A percentile compares a stretch with the other conserved stretches of the same genome.
phyloP scores from a whole-genome alignment of 2,113 vertebrate species.

The Thunnus maccoyii region DNA sequence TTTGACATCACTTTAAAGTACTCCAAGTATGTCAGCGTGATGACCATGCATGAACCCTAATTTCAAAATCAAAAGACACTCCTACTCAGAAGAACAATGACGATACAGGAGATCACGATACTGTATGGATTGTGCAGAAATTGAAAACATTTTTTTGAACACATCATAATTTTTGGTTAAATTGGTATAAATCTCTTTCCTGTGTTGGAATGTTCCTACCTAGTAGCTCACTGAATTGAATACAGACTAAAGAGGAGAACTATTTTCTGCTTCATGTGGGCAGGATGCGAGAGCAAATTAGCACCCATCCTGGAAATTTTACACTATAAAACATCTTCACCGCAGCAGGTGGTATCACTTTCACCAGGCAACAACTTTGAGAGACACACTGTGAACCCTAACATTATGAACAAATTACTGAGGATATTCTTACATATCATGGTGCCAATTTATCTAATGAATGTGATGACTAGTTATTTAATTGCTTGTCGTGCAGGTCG shows the following conservation, averaged over 20 bases:
- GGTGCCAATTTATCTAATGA: conserved; percentile 58
- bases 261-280: conserved; percentile 56
- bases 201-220: conserved; percentile 17
- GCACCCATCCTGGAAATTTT: conserved; percentile 63
- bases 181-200: neutral
- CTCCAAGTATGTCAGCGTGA: neutral
- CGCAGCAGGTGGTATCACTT: conserved; percentile 64
- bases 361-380: conserved; percentile 58
- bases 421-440: conserved; percentile 21
- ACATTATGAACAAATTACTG: conserved; percentile 54
- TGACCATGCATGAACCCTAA: neutral
- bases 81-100: neutral
- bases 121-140: neutral
- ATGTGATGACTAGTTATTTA: conserved; percentile 24
- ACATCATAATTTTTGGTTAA: neutral
- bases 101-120: neutral
- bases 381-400: conserved; percentile 48
- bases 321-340: conserved; percentile 64
- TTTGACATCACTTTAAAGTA: conserved; percentile 20
- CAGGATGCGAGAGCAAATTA: conserved; percentile 60
- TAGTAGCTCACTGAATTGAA: conserved; percentile 47
- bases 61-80: conserved; percentile 12
- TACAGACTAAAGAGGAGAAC: conserved; percentile 40
- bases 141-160: neutral
- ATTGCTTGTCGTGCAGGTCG: conserved; percentile 4